phyloP scores from a whole-genome alignment of 2,113 vertebrate species.

The Halichoeres trimaculatus region DNA sequence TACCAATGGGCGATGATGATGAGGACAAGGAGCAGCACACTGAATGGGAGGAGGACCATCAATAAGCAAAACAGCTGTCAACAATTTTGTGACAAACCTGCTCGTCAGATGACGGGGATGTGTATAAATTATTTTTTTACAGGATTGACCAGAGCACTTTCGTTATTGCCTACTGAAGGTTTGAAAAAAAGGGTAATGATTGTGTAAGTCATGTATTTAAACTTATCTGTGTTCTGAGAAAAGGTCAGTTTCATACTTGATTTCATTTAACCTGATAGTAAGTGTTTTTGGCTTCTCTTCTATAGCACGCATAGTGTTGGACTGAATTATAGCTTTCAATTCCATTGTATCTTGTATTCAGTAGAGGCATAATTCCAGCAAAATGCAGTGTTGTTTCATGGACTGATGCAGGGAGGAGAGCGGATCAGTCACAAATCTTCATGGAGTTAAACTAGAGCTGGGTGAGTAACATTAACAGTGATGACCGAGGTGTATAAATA shows the following conservation, averaged over 20 bases:
- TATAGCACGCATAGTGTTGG: slow-evolving; percentile 82
- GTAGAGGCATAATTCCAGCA: slow-evolving; percentile 71
- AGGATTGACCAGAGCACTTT: slow-evolving; percentile 85
- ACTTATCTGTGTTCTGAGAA: slow-evolving; percentile 77
- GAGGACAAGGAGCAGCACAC: slow-evolving; percentile 35
- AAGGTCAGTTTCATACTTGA: slow-evolving; percentile 73
- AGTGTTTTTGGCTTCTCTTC: slow-evolving; percentile 81
- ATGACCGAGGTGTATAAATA: slow-evolving; percentile 69
- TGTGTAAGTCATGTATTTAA: slow-evolving; percentile 79
- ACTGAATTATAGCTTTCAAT: slow-evolving; percentile 77
- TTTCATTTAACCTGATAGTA: slow-evolving; percentile 71
- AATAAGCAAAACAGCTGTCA: slow-evolving; percentile 67
- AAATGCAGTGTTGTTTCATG: slow-evolving; percentile 65
- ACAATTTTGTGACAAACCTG: slow-evolving; percentile 67
- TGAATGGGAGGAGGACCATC: slow-evolving; percentile 75
- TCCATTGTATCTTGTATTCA: slow-evolving; percentile 82
- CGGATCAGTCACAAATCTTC: slow-evolving; percentile 19
- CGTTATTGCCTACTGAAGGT: slow-evolving; percentile 78
- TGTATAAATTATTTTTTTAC: slow-evolving; percentile 88
- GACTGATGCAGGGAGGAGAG: slow-evolving; percentile 42
- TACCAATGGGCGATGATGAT: background rate
- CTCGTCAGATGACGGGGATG: slow-evolving; percentile 60
- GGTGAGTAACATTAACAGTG: slow-evolving; percentile 53
- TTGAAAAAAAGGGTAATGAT: slow-evolving; percentile 51
- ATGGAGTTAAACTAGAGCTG: slow-evolving; percentile 46